Conservation (phyloP, 2,113 vertebrate species). For the Rhabdomys dilectus region DNA sequence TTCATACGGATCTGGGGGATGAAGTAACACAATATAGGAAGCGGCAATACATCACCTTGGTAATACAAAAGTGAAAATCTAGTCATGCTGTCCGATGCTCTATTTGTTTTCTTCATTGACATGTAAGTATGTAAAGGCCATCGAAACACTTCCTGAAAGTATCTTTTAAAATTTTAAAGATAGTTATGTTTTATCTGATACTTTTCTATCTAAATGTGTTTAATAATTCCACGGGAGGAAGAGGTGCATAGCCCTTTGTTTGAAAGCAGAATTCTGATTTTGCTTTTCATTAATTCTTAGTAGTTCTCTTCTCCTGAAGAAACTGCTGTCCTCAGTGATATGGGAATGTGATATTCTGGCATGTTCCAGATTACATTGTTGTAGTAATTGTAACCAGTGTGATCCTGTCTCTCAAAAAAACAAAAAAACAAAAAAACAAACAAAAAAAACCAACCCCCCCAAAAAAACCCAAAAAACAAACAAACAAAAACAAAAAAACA, state of each 20-base stretch:
- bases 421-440: too few relatives aligned
- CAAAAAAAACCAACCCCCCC: too few relatives aligned
- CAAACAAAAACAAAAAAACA: too few relatives aligned
- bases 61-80: conserved; percentile 15
- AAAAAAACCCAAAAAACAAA: too few relatives aligned
- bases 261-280: neutral
- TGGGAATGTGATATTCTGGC: neutral
- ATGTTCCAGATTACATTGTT: neutral
- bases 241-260: neutral
- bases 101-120: conserved; percentile 30
- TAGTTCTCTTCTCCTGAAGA: conserved; percentile 39
- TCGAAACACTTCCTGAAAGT: conserved; percentile 25
- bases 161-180: conserved; percentile 18
- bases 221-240: neutral
- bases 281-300: conserved; percentile 25
- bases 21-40: neutral
- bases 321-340: neutral
- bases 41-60: conserved; percentile 37
- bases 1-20: conserved; percentile 14
- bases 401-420: too few relatives aligned
- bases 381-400: neutral
- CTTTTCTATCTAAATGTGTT: neutral
- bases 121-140: neutral
- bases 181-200: neutral
- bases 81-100: neutral